Conservation (phyloP, 2,888 invertebrate species). For the Slavum lentiscoides region DNA sequence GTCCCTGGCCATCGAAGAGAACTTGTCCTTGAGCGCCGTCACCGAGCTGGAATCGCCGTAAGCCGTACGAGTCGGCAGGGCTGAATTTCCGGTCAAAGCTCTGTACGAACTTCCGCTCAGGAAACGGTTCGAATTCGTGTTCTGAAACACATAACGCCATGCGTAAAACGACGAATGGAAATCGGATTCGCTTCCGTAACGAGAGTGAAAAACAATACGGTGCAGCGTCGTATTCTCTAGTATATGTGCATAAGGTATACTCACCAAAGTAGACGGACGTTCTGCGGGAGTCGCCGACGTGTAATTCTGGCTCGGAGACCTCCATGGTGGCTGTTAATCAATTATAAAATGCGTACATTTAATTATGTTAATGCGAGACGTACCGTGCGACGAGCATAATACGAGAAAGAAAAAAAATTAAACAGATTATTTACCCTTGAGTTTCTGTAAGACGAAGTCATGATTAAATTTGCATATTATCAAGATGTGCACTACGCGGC, state of each 20-base stretch:
- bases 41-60: constrained; percentile 30
- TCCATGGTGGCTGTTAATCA: constrained; percentile 44
- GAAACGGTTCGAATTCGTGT: constrained; percentile 42
- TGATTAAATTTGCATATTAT: constrained; percentile 41
- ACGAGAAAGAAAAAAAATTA: background rate
- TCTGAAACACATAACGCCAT: constrained; percentile 4
- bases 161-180: too few relatives aligned
- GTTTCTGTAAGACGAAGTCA: constrained; percentile 45
- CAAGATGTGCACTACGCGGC: constrained; percentile 15
- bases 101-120: constrained; percentile 46
- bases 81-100: constrained; percentile 44
- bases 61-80: constrained; percentile 38
- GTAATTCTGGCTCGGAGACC: constrained; percentile 43
- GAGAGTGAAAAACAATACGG: too few relatives aligned
- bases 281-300: constrained; percentile 19
- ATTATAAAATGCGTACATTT: background rate
- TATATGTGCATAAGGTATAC: background rate
- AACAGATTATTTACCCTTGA: constrained; percentile 34
- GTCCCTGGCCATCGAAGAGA: constrained; percentile 43
- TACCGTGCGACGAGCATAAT: too few relatives aligned
- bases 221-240: too few relatives aligned
- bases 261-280: constrained; percentile 30
- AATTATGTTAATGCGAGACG: background rate
- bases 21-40: constrained; percentile 37
- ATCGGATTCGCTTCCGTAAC: too few relatives aligned